Evolutionary conservation across 2,113 vertebrate species (phyloP).

Genomic region (Ctenodactylus gundi): DNA sequence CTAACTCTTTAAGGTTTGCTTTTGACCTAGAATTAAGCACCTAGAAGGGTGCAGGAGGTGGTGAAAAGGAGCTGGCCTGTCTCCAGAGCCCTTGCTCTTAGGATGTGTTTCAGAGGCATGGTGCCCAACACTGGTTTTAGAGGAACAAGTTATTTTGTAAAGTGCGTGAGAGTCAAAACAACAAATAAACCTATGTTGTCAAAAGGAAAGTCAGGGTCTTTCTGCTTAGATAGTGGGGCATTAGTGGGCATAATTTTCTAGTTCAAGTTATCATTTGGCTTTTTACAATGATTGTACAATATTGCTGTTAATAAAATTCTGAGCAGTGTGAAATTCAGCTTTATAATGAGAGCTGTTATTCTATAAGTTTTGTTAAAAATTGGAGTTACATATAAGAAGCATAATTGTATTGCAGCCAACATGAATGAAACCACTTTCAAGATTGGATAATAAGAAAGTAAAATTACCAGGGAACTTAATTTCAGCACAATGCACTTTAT

Average conservation of each 20-base stretch:
- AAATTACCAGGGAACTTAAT: background rate
- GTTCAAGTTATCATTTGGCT: background rate
- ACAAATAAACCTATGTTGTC: background rate
- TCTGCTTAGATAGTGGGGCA: background rate
- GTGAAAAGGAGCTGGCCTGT: background rate
- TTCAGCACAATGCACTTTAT: slow-evolving; percentile 29
- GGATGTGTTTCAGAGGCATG: background rate
- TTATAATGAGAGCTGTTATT: background rate
- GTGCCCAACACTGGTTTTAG: background rate
- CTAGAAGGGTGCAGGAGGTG: background rate
- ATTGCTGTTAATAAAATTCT: background rate
- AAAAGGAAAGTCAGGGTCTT: background rate
- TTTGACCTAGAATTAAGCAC: background rate
- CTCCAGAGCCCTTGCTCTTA: background rate
- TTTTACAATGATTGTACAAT: background rate
- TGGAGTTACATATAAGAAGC: background rate
- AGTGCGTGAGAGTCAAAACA: background rate
- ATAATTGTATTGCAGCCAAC: background rate
- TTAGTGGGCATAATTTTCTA: background rate
- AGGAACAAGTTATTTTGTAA: slow-evolving; percentile 1
- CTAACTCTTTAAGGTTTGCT: background rate
- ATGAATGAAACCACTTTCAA: background rate
- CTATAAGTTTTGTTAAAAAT: slow-evolving; percentile 38
- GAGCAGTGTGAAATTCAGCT: background rate
- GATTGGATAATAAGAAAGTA: background rate